Evolutionary conservation across 2,888 invertebrate species (phyloP), one percentile per base, ranked within the genome.

Genomic region (Drosophila incognita): DNA sequence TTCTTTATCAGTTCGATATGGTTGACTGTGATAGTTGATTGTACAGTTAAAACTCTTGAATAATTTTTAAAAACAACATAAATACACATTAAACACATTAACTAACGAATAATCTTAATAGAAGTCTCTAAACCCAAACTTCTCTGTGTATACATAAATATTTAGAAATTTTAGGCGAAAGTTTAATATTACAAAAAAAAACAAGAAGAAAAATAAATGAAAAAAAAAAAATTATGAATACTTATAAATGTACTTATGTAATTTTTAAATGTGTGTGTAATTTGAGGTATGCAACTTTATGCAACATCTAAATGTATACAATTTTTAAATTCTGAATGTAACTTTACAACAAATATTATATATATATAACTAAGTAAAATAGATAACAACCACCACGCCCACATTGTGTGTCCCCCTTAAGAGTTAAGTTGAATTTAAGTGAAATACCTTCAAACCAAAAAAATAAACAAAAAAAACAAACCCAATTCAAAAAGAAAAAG

Each of bases 21-120:
- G 92, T 92, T 92, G 92, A 93, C 93, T 93, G 93, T 93, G 93
- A 93, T 93, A 93, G 92, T 91, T 92, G 92, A 92, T 90, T 90
- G 90, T 90, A 91, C 90, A 90, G 90, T 90, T 90, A 79, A 84
- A 90, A 88, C 90, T 90, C 90, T 87, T 87, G 66, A 75, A 81
- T 77, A 83, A 75, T 81, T 82, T 89, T 77, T 62, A 76, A 80
- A 36, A 18, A 51, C 29, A 69, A 79, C 64, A 64, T 67, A 69
- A 87, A 69, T 60, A 81, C 56, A 76, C 76, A 72, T 75, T 78
- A 74, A 69, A 56, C 18, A 61, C 33, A 46, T 31, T 58, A 65
- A 69, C 49, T 56, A 67, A 48, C 35, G 33, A 62, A 64, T 68
- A 63, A 60, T 48, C 62, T 59, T 60, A 64, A 66, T 21, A 49